Evolutionary conservation across 2,797 vertebrate species (phyloP).

Genomic region (Choloepus didactylus): DNA sequence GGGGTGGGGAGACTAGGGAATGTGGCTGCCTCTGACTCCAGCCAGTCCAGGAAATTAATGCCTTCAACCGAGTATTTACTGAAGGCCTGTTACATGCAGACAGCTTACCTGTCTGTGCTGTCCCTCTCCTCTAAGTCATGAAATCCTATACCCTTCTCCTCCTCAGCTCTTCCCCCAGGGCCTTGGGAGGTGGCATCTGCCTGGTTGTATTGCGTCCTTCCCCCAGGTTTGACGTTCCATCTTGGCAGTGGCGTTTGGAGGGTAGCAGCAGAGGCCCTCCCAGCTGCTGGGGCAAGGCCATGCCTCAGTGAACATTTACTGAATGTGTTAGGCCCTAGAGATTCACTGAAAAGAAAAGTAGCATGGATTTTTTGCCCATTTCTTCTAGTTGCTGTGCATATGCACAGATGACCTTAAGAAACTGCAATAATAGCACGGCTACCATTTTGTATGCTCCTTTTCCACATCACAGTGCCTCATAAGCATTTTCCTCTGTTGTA

Average conservation of each 20-base stretch:
- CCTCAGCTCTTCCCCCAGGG: neutral
- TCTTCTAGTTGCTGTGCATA: neutral
- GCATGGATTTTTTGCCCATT: neutral
- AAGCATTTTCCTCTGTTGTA: neutral
- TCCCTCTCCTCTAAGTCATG: neutral
- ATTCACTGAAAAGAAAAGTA: neutral
- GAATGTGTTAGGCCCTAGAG: neutral
- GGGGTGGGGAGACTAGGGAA: neutral
- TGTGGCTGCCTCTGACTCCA: neutral
- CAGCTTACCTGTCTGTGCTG: neutral
- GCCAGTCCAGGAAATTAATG: neutral
- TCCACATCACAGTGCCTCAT: neutral
- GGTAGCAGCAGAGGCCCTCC: too few relatives aligned
- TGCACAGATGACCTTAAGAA: neutral
- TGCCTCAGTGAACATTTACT: neutral
- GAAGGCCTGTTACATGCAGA: neutral
- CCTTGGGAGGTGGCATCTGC: neutral
- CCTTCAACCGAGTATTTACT: neutral
- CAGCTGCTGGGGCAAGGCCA: neutral
- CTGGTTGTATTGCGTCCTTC: rapidly evolving
- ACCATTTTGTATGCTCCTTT: neutral
- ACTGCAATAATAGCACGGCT: neutral
- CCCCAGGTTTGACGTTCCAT: neutral
- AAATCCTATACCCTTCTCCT: neutral
- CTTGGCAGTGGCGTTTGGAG: neutral